Evolutionary conservation across 2,888 invertebrate species (phyloP).

Genomic region (Agrochola litura): DNA sequence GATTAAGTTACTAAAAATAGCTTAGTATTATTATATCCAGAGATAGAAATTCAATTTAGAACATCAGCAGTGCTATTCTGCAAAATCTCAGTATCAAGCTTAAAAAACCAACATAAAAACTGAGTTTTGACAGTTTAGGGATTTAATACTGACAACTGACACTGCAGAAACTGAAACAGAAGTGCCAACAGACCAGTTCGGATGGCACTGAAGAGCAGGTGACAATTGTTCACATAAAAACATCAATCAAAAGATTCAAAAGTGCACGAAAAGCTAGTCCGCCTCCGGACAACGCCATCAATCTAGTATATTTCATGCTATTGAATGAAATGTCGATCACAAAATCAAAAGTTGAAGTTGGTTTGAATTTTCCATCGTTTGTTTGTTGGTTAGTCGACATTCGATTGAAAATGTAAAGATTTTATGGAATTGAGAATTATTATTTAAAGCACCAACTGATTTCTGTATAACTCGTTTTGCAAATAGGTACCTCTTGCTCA

Average conservation of each 20-base stretch:
- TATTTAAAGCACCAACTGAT: too few species aligned
- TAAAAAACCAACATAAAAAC: neutral
- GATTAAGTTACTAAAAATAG: conserved; percentile 20
- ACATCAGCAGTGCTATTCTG: neutral
- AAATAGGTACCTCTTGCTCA: too few species aligned
- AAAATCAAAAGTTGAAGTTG: conserved; percentile 11
- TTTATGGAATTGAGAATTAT: neutral
- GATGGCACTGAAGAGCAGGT: neutral
- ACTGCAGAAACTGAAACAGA: neutral
- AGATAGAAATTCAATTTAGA: neutral
- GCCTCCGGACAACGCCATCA: neutral
- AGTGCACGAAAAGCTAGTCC: neutral
- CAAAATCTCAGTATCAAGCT: neutral
- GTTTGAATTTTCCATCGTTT: neutral
- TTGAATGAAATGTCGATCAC: conserved; percentile 3
- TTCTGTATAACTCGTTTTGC: too few species aligned
- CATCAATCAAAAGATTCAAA: conserved; percentile 23
- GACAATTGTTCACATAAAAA: neutral
- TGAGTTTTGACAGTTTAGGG: neutral
- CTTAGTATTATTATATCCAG: neutral
- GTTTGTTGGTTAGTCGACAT: neutral
- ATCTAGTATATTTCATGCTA: conserved; percentile 2
- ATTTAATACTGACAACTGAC: conserved; percentile 4
- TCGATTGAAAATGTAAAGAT: neutral
- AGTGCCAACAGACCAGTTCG: neutral